Evolutionary conservation across 2,888 invertebrate genomes (phyloP).

Genomic region (Gerosis bhagava): DNA sequence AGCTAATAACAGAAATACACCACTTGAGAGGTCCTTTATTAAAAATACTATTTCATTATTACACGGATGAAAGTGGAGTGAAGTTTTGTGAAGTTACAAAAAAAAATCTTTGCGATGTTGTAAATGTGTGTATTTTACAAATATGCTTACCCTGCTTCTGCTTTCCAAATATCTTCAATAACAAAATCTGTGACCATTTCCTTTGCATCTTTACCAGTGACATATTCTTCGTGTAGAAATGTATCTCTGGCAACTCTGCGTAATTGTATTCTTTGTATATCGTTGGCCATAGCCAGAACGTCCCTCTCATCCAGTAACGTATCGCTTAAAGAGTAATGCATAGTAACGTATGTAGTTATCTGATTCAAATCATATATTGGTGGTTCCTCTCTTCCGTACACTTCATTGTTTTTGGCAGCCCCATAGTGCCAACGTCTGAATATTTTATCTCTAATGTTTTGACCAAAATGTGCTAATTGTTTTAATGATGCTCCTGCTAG

Average conservation of each 20-base stretch:
- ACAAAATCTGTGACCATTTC: conserved; percentile 35
- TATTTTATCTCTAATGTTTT: conserved; percentile 35
- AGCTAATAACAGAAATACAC: too few relatives aligned
- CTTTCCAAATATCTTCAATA: conserved; percentile 30
- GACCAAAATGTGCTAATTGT: conserved; percentile 41
- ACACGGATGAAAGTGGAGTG: too few relatives aligned
- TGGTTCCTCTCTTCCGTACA: conserved; percentile 31
- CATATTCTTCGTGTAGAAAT: conserved; percentile 38
- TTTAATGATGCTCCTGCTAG: conserved; percentile 39
- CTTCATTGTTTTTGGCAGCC: conserved; percentile 28
- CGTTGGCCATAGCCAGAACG: conserved; percentile 35
- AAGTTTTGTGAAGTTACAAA: too few relatives aligned
- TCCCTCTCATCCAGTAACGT: conserved; percentile 35
- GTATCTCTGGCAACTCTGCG: conserved; percentile 32
- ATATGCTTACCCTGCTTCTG: too few relatives aligned
- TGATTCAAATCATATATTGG: conserved; percentile 35
- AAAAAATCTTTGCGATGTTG: too few relatives aligned
- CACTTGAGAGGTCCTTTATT: too few relatives aligned
- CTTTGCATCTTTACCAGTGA: conserved; percentile 31
- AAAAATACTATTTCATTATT: too few relatives aligned
- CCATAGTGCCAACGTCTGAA: conserved; percentile 40
- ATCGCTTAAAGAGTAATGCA: conserved; percentile 39
- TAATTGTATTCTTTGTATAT: conserved; percentile 32
- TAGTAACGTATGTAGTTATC: conserved; percentile 32
- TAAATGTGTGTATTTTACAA: too few relatives aligned